phyloP scores from a whole-genome alignment of 2,888 invertebrate genomes.

The Stramonita haemastoma region DNA sequence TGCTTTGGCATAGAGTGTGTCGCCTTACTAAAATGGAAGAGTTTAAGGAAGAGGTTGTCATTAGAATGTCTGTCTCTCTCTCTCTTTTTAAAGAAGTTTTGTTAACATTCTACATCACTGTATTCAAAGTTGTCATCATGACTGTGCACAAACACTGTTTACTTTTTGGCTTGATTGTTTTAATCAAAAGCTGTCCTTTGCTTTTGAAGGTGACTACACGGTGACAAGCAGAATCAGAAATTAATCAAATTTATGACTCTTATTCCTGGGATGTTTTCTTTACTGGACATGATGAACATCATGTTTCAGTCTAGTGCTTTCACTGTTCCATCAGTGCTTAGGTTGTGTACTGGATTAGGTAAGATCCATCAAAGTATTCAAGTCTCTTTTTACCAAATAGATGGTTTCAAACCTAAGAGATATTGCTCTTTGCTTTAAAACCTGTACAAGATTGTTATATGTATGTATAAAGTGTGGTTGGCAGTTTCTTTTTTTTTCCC shows the following conservation, averaged over 20 bases:
- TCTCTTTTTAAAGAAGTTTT: too few species aligned
- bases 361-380: constrained; percentile 9
- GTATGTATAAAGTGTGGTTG: constrained; percentile 34
- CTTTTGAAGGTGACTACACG: neutral
- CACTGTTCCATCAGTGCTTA: neutral
- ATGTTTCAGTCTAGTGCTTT: neutral
- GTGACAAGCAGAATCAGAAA: neutral
- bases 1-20: too few species aligned
- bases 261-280: neutral
- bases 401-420: neutral
- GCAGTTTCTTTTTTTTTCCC: neutral
- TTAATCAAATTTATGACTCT: neutral
- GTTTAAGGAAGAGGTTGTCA: too few species aligned
- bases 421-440: constrained; percentile 36
- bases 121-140: neutral
- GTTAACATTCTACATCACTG: neutral
- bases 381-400: constrained; percentile 26
- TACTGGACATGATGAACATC: neutral
- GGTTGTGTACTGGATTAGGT: constrained; percentile 8
- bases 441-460: constrained; percentile 34
- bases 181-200: too few species aligned
- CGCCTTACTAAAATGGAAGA: too few species aligned
- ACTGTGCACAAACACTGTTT: neutral
- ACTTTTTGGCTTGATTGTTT: neutral
- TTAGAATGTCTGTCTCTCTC: too few species aligned